Evolutionary conservation across 1,140 invertebrate genomes (phyloP).

Genomic region (Polypedilum vanderplanki): DNA sequence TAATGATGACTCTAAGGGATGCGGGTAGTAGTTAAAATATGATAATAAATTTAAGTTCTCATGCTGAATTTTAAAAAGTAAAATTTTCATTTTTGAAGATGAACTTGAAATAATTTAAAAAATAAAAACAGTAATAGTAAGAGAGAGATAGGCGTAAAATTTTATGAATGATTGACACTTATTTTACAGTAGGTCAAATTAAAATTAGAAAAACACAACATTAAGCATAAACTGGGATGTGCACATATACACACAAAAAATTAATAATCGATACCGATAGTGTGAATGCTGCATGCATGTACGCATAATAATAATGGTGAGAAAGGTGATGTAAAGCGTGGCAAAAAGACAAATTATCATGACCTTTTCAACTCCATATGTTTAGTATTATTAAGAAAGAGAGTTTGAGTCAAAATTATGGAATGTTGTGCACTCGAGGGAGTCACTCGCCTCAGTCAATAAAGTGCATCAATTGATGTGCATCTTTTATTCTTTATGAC

Average conservation of each 20-base stretch:
- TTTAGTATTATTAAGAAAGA: too few species aligned
- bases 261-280: neutral
- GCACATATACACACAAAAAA: neutral
- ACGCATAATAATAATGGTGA: neutral
- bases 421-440: neutral
- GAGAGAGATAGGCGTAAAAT: neutral
- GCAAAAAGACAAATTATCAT: neutral
- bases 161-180: neutral
- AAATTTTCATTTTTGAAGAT: neutral
- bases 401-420: neutral
- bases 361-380: neutral
- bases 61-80: too few species aligned
- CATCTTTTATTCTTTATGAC: too few species aligned
- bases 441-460: too few species aligned
- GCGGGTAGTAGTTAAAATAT: neutral
- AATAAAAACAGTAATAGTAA: neutral
- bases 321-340: conserved; percentile 2
- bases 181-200: neutral
- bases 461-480: too few species aligned
- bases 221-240: neutral
- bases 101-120: neutral
- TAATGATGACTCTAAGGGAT: neutral
- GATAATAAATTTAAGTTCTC: neutral
- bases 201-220: neutral
- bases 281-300: conserved; percentile 8